phyloP scores from a whole-genome alignment of 2,888 invertebrate species.

The Rambutsinella grinnellia region DNA sequence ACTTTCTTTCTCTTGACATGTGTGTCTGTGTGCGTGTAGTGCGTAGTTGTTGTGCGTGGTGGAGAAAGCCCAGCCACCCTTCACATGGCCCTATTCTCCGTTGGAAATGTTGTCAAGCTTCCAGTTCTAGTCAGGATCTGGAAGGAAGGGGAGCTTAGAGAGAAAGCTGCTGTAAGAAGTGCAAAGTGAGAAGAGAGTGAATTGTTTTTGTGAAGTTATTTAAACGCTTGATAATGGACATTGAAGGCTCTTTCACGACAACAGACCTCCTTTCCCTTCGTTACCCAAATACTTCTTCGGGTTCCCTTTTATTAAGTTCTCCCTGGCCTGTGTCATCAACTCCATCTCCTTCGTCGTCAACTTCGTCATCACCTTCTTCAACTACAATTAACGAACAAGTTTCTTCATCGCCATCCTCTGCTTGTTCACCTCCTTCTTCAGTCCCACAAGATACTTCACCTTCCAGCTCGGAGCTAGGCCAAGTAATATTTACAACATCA shows the following conservation, averaged over 20 bases:
- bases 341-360: conserved; percentile 33
- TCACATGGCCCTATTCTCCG: background rate
- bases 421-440: conserved; percentile 21
- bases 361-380: conserved; percentile 1
- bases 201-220: background rate
- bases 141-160: conserved; percentile 5
- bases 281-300: conserved; percentile 14
- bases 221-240: conserved; percentile 22
- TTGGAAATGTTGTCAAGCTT: background rate
- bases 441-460: conserved; percentile 8
- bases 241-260: conserved; percentile 30
- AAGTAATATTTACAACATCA: conserved; percentile 27
- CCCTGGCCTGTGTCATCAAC: conserved; percentile 38
- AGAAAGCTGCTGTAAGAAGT: background rate
- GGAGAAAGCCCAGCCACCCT: conserved; percentile 4
- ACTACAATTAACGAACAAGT: conserved; percentile 24
- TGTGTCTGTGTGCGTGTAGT: conserved; percentile 17
- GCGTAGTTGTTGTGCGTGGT: conserved; percentile 37
- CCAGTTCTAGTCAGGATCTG: conserved; percentile 22
- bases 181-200: background rate
- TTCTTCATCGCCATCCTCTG: conserved; percentile 22
- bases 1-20: conserved; percentile 16
- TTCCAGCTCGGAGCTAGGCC: background rate
- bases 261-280: conserved; percentile 35
- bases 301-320: conserved; percentile 26